A percentile compares a stretch with the other conserved stretches of the same genome.
Conservation (phyloP, 2,888 invertebrate genomes). For the Leucophenga maculata region DNA sequence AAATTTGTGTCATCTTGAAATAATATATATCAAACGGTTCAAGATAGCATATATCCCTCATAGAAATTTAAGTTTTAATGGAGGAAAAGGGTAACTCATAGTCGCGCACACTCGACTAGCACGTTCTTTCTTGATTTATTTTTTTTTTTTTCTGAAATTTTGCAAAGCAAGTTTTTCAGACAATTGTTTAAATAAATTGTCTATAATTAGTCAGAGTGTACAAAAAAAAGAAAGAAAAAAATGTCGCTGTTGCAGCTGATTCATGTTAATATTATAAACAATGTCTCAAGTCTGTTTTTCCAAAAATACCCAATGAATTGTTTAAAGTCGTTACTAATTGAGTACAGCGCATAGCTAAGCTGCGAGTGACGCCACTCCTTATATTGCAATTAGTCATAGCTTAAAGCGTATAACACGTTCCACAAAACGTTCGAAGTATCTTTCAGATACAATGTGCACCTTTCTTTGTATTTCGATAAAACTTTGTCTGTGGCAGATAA, state of each 20-base stretch:
- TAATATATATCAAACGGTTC: too few species aligned
- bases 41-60: too few species aligned
- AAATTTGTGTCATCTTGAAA: too few species aligned
- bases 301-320: too few species aligned
- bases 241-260: not conserved
- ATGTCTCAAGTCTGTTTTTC: too few species aligned
- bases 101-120: too few species aligned
- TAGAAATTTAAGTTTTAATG: too few species aligned
- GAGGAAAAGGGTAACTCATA: too few species aligned
- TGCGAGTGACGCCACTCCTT: not conserved
- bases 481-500: not conserved
- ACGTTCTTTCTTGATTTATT: not conserved
- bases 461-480: slow-evolving; percentile 14
- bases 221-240: too few species aligned
- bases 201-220: slow-evolving; percentile 3
- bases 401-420: not conserved
- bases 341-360: not conserved
- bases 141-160: not conserved
- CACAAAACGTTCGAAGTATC: not conserved
- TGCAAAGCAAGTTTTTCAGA: not conserved
- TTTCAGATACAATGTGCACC: slow-evolving; percentile 4
- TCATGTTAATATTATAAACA: not conserved
- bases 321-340: not conserved
- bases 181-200: slow-evolving; percentile 15
- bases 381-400: not conserved